Percentiles rank a stretch among this genome's conserved stretches.
Conservation (phyloP, 92 coral and sea anemone genomes). For the Porites lobata region DNA sequence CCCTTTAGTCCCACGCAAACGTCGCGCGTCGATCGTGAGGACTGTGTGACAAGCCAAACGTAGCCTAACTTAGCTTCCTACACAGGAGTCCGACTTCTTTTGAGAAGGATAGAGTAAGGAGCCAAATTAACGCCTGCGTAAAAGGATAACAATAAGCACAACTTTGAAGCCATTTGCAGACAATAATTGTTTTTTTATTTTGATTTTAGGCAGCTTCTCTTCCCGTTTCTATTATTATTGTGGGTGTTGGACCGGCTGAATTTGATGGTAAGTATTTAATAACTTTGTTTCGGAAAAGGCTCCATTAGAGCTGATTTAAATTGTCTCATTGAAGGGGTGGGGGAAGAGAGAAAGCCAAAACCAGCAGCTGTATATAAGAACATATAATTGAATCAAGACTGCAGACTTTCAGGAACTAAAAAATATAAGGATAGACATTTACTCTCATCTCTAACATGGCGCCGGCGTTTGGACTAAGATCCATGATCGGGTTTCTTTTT, state of each 20-base stretch:
- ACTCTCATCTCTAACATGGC: neutral
- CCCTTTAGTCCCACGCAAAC: no score
- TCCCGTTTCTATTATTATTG: constrained; percentile 95
- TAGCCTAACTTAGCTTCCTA: no score
- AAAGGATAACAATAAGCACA: no score
- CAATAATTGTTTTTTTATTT: neutral
- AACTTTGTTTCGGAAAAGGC: neutral
- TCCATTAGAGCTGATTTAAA: neutral
- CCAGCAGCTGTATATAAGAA: neutral
- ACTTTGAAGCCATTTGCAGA: no score
- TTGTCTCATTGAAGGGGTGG: neutral
- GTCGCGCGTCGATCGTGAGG: no score
- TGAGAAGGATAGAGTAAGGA: no score
- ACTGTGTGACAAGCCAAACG: no score
- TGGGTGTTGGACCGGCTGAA: constrained; percentile 97
- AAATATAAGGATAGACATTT: neutral
- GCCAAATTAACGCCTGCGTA: no score
- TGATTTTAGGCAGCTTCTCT: constrained; percentile 87
- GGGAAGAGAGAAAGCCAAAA: neutral
- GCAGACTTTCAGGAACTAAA: neutral
- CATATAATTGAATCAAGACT: neutral
- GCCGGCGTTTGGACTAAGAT: neutral
- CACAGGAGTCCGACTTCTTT: no score
- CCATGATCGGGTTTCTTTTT: neutral
- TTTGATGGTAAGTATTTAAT: constrained; percentile 84